Conservation (phyloP, 2,113 vertebrate genomes). For the Sclerurus mexicanus region DNA sequence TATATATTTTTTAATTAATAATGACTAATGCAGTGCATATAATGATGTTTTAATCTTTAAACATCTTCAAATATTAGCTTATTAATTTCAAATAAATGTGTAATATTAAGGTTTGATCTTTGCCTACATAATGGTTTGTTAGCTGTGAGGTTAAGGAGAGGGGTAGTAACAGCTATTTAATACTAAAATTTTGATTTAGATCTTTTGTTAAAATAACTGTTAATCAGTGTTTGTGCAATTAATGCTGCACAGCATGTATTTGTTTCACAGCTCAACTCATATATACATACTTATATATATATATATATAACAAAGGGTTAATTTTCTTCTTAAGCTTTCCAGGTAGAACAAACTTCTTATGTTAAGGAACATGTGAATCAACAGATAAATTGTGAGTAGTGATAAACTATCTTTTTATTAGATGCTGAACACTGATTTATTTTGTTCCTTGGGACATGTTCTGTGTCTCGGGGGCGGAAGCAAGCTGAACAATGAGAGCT, state of each 20-base stretch:
- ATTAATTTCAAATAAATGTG: not conserved
- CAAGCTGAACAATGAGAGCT: not conserved
- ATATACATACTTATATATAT: not conserved
- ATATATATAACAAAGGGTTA: not conserved
- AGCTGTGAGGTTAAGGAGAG: not conserved
- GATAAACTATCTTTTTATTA: not conserved
- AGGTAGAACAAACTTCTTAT: conserved; percentile 64
- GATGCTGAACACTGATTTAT: not conserved
- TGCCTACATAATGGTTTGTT: not conserved
- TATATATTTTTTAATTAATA: not conserved
- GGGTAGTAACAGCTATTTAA: not conserved
- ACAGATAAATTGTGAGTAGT: conserved; percentile 77
- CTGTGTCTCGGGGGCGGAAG: conserved; percentile 2
- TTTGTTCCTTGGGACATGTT: not conserved
- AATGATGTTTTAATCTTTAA: not conserved
- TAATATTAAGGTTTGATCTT: not conserved
- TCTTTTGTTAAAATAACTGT: not conserved
- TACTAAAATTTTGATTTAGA: not conserved
- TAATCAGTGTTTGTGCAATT: not conserved
- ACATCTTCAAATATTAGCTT: no score
- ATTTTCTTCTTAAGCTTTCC: conserved; percentile 71
- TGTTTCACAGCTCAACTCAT: not conserved
- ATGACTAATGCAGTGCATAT: not conserved
- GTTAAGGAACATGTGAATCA: conserved; percentile 64
- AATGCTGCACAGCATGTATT: not conserved